Percentiles rank a stretch among this genome's conserved stretches.
phyloP scores from a whole-genome alignment of 2,888 invertebrate genomes.

The Synanthedon vespiformis region DNA sequence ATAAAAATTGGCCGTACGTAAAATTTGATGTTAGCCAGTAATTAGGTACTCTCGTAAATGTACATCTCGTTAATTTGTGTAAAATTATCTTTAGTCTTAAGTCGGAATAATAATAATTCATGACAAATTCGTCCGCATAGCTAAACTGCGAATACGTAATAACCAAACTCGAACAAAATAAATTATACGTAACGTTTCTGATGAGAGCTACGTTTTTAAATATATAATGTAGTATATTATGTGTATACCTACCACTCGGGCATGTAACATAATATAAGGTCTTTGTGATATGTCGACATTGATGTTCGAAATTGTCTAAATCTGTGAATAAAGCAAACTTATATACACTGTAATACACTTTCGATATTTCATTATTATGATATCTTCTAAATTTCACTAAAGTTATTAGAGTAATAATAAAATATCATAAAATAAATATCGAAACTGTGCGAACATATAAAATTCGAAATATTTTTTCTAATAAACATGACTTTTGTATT shows the following conservation, averaged over 20 bases:
- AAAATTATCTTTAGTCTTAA: conserved; percentile 40
- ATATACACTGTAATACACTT: too few species aligned
- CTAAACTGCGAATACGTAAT: conserved; percentile 41
- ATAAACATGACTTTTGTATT: conserved; percentile 51
- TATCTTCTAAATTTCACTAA: too few species aligned
- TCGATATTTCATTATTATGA: too few species aligned
- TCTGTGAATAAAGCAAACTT: conserved; percentile 26
- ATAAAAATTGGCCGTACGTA: conserved; percentile 30
- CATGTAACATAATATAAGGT: conserved; percentile 27
- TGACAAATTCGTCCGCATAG: conserved; percentile 49
- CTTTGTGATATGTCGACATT: conserved; percentile 42
- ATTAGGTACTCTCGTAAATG: conserved; percentile 8
- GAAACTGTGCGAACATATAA: neutral
- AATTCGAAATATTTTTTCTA: conserved; percentile 6
- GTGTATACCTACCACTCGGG: conserved; percentile 1
- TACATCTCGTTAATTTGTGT: conserved; percentile 28
- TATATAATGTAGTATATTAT: neutral
- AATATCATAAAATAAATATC: neutral
- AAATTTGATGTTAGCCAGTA: too few species aligned
- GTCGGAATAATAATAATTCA: conserved; percentile 27
- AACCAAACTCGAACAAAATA: conserved; percentile 38
- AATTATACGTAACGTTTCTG: neutral
- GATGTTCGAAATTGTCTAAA: conserved; percentile 32
- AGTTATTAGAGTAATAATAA: neutral
- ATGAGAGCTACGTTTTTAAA: neutral